Base-by-base conservation (phyloP, 2,113 vertebrate species). In the Lepus europaeus region DNA sequence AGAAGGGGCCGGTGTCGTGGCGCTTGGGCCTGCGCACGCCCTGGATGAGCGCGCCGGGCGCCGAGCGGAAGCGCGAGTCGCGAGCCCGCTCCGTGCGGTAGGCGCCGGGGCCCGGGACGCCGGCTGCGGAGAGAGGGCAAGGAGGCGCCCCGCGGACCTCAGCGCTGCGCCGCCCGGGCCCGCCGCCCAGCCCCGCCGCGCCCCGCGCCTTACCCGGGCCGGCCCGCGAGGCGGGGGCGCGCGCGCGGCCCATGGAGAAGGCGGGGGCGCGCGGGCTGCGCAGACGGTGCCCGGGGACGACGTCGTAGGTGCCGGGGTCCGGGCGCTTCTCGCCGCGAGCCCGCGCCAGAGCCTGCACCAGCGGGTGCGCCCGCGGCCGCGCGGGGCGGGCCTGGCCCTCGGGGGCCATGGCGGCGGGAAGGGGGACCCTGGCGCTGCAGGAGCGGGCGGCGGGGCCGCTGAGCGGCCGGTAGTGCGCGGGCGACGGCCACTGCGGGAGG, bases 1-100 rank as follows among this genome's bases (percentile, higher is more conserved):
- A 78, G 27, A 96, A 96, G 7, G 97, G 96, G 1, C 96, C 70
- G 0, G 87, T 96, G 19, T 98, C 33, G 0, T 96, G 97, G 73
- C 85, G 93, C 90, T 97, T 98, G 59, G 97, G 96, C n/a, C 96
- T 96, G 5, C 94, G n/a, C 25, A 77, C 82, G 0, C 97, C 97
- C 72, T 95, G 97, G 64, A 97, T 97, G 89, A 84, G 74, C 77
- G 93, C 87, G 0, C 88, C 73, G 0, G 94, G 96, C 0, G 29
- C 70, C 0, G 12, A 22, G 29, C 95, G 94, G 31, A 97, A 93
- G 19, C 70, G 53, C 0, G 92, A 76, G 0, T 13, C 53, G 0
- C 56, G 68, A 31, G 91, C 66, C 0, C 51, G 79, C 6, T 96
- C 94, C 11, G 76, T 61, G 0, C 76, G 0, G 1, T 96, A 94